Base-by-base conservation (phyloP, 2,797 vertebrate genomes). In the Gouania willdenowi region DNA sequence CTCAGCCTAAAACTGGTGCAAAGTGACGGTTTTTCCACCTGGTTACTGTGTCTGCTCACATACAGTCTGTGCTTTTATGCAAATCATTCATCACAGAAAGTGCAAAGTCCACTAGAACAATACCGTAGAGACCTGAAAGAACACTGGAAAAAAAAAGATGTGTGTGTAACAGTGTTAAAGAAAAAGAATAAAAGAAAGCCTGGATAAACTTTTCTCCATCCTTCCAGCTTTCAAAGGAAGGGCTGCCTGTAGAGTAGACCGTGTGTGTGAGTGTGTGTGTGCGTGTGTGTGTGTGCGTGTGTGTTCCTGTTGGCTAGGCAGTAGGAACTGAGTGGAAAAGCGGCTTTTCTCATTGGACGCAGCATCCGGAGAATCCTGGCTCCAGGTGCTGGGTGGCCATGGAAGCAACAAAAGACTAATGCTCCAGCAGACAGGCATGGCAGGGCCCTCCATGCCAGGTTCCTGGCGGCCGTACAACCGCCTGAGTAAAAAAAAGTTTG, bases 41-140 rank as follows among this genome's bases (percentile, higher is more conserved):
- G 84, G 72, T 72, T 27, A 43, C 50, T 64, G 56, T 36, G 49
- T 76, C 58, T 22, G 38, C 71, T 78, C 16, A 49, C 49, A 56
- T 65, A 43, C 66, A 65, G 67, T 76, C 60, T 72, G 68, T 85
- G 86, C 86, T 85, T 86, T 81, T 86, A 85, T 84, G 71, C 66
- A 85, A 83, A 84, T 78, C 81, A 81, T 86, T 79, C 73, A 85
- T 86, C 84, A 84, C 81, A 75, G 28, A 71, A n/a, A 69, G 81
- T 74, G 75, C 79, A 78, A 70, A 81, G 82, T 85, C 79, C 81
- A 82, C 67, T 77, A 61, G 82, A 53, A 71, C 79, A 79, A 86
- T 81, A 63, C 84, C 79, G 82, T 13, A 49, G 54, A 67, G 81
- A 72, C 65, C 39, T 2, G 32, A 65, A 23, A 63, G 73, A 79